phyloP scores from a whole-genome alignment of 2,888 invertebrate genomes.

The Furcula furcula region DNA sequence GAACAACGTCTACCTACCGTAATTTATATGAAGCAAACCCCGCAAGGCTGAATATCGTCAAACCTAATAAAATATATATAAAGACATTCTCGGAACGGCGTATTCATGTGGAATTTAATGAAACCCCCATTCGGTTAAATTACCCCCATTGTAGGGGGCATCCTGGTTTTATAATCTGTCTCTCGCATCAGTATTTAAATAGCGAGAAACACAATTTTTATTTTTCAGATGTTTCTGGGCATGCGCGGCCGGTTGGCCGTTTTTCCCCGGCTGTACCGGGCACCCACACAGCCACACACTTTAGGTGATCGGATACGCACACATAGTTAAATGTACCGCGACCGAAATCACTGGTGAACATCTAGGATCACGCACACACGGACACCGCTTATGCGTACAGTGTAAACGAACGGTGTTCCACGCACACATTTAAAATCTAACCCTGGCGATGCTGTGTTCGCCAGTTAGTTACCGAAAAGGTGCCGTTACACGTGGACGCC shows the following conservation, averaged over 20 bases:
- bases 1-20: too few species aligned
- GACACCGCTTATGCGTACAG: constrained; percentile 21
- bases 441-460: constrained; percentile 62
- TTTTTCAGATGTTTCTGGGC: constrained; percentile 47
- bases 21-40: too few species aligned
- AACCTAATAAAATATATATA: constrained; percentile 24
- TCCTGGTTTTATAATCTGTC: constrained; percentile 45
- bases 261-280: constrained; percentile 49
- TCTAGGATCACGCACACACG: constrained; percentile 52
- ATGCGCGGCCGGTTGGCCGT: constrained; percentile 48
- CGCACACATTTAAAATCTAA: constrained; percentile 49
- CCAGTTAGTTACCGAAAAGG: constrained; percentile 48
- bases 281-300: constrained; percentile 40
- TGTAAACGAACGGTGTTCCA: constrained; percentile 32
- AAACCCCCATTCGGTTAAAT: constrained; percentile 35
- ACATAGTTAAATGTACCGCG: constrained; percentile 36
- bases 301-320: constrained; percentile 56
- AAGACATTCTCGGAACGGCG: constrained; percentile 20
- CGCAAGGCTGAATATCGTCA: constrained; percentile 15
- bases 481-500: constrained; percentile 24
- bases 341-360: constrained; percentile 52
- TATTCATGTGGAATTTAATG: constrained; percentile 28
- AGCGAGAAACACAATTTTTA: constrained; percentile 56
- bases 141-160: constrained; percentile 29
- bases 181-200: constrained; percentile 54